Evolutionary conservation across 2,888 invertebrate genomes (phyloP).

Genomic region (Leptopilina drosophilae): DNA sequence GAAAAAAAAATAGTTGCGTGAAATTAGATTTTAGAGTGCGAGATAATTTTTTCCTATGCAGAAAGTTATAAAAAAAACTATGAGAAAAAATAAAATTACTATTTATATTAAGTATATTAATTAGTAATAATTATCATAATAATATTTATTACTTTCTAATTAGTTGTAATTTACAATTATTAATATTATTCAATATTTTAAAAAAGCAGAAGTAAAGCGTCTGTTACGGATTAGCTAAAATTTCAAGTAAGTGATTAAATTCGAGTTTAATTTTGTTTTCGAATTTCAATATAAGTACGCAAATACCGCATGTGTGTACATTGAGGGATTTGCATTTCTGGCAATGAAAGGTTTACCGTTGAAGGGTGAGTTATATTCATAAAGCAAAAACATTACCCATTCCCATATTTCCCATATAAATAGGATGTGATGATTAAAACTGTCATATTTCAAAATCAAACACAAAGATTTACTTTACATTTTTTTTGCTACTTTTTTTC

Average conservation of each 20-base stretch:
- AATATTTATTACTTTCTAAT: no score
- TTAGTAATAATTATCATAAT: no score
- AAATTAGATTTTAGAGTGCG: no score
- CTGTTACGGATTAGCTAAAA: not conserved
- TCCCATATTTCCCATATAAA: not conserved
- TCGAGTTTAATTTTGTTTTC: not conserved
- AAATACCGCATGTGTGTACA: constrained; percentile 11
- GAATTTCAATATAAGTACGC: constrained; percentile 16
- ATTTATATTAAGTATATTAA: no score
- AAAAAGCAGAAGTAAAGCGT: not conserved
- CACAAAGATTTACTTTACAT: constrained; percentile 20
- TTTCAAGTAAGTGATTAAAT: constrained; percentile 2
- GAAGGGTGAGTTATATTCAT: constrained; percentile 37
- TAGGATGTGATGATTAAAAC: constrained; percentile 27
- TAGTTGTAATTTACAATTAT: no score
- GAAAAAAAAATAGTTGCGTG: no score
- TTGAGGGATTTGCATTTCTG: constrained; percentile 13
- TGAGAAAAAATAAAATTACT: no score
- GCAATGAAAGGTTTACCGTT: not conserved
- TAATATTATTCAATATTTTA: not conserved
- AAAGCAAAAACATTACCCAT: constrained; percentile 35
- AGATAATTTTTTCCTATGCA: no score
- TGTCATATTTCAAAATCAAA: constrained; percentile 37
- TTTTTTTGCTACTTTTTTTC: not conserved
- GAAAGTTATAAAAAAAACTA: no score